Evolutionary conservation across 2,113 vertebrate genomes (phyloP).

Genomic region (Chrysemys picta): DNA sequence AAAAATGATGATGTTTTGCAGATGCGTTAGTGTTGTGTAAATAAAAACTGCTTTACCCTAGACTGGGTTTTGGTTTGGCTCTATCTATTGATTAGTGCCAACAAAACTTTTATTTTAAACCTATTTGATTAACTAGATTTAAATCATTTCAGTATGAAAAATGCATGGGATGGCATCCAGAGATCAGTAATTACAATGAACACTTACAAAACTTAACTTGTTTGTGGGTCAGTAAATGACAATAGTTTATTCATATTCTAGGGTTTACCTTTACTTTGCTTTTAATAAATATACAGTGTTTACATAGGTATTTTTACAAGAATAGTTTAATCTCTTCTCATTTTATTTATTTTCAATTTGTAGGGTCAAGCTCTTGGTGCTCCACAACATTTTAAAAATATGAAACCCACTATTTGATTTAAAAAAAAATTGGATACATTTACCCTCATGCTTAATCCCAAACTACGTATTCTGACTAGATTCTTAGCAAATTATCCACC

Average conservation of each 20-base stretch:
- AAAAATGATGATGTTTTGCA: constrained; percentile 78
- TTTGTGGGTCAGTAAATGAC: not conserved
- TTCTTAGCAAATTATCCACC: not conserved
- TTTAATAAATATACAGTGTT: not conserved
- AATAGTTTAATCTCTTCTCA: not conserved
- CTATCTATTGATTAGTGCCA: constrained; percentile 44
- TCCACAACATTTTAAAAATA: not conserved
- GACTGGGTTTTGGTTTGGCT: constrained; percentile 51
- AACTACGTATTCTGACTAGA: not conserved
- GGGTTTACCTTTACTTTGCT: constrained; percentile 4
- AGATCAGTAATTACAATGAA: not conserved
- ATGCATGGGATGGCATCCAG: not conserved
- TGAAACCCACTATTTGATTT: not conserved
- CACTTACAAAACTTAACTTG: not conserved
- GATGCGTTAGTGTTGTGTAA: constrained; percentile 66
- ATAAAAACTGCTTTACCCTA: constrained; percentile 54
- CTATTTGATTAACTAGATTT: constrained; percentile 17
- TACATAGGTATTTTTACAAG: not conserved
- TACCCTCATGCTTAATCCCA: not conserved
- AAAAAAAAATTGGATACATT: not conserved
- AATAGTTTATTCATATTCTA: not conserved
- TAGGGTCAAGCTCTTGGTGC: not conserved
- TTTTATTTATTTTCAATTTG: not conserved
- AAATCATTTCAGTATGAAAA: constrained; percentile 11
- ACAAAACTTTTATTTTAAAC: constrained; percentile 46